phyloP scores from a whole-genome alignment of 2,113 vertebrate species.

The Oncorhynchus masou region DNA sequence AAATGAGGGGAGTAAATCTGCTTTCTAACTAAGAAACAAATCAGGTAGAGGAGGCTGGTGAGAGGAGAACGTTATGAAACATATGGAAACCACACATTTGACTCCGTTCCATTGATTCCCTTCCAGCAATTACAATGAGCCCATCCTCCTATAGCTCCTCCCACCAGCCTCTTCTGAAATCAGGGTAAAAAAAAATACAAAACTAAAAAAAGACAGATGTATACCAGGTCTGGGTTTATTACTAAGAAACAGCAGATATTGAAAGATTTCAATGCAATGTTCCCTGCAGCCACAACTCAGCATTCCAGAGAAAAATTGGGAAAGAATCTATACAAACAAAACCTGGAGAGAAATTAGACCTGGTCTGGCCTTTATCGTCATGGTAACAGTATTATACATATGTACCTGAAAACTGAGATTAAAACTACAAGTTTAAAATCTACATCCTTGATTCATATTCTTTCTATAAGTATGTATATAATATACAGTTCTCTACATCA shows the following conservation, averaged over 20 bases:
- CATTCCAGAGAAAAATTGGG: slow-evolving; percentile 27
- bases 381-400: slow-evolving; percentile 12
- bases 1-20: neutral
- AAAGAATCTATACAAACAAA: slow-evolving; percentile 42
- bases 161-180: too few species aligned
- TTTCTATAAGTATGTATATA: slow-evolving; percentile 45
- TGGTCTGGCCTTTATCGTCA: neutral
- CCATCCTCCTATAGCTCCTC: too few species aligned
- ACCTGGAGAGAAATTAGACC: slow-evolving; percentile 23
- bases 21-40: neutral
- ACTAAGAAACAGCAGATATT: slow-evolving; percentile 62
- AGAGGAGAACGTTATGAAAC: too few species aligned
- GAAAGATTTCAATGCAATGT: slow-evolving; percentile 55
- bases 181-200: too few species aligned
- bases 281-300: slow-evolving; percentile 46
- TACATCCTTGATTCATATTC: slow-evolving; percentile 42
- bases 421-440: slow-evolving; percentile 27
- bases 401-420: slow-evolving; percentile 47
- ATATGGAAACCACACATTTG: too few species aligned
- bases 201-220: neutral
- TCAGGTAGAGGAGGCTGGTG: too few species aligned
- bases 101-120: too few species aligned
- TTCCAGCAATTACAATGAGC: too few species aligned
- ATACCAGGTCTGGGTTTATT: slow-evolving; percentile 63
- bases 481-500: slow-evolving; percentile 32